Base-by-base conservation (phyloP, 2,797 vertebrate species). In the Acanthurus tractus region DNA sequence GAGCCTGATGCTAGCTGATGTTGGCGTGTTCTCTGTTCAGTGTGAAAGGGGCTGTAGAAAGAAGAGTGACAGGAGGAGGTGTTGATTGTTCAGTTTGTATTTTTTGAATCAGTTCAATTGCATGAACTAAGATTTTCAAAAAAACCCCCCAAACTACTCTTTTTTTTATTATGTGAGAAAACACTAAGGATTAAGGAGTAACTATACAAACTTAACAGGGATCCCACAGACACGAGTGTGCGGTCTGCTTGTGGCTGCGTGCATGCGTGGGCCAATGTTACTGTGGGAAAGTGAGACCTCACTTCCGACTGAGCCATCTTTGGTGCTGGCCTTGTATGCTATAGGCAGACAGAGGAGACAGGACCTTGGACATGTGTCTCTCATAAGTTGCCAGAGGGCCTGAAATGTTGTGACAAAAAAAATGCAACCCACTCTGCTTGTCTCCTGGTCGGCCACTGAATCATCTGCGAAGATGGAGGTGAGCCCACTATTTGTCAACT, bases 401-500 rank as follows among this genome's bases (percentile, higher is more conserved):
- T 44, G 64, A 86, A 67, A 86, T 85, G 79, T 78, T 83, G 86
- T 86, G 82, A 78, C 83, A 91, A 29, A 29, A 29, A 29, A 91
- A 84, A 87, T 78, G 78, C 85, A 83, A 49, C 86, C 80, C 78
- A 80, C 83, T 81, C 75, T 68, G 46, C 80, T 70, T 53, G 45
- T 76, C 79, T 86, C 65, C 61, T 73, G 63, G 59, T 88, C 66
- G 63, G 63, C 75, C 65, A 62, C 81, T 91, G 88, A 88, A 79
- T 91, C 82, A 91, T 91, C 87, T 73, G 78, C 63, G 76, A 80
- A 86, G 77, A 88, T 52, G 76, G 66, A 70, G 68, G 57, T 69
- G 81, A 83, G 63, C 64, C 82, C 82, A 86, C 81, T 64, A 38
- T 90, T 90, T 85, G 80, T 88, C 86, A 85, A 29, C 83, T 75